Evolutionary conservation across 1,140 invertebrate genomes (phyloP).

Genomic region (Leptinotarsa defecta): DNA sequence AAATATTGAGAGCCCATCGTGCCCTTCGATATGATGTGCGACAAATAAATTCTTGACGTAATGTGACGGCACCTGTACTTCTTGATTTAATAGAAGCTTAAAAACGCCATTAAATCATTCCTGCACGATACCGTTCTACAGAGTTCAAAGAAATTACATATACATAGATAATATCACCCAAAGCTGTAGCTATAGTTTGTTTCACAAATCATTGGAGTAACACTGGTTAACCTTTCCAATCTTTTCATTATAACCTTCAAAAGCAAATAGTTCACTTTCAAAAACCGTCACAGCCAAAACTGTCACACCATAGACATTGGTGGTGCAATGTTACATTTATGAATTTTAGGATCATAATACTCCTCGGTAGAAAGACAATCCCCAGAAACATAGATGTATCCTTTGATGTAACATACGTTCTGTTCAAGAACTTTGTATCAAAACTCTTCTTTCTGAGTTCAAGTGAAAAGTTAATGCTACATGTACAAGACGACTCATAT

Average conservation of each 20-base stretch:
- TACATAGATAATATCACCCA: slow-evolving; percentile 81
- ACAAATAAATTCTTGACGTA: slow-evolving; percentile 75
- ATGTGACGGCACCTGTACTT: slow-evolving; percentile 85
- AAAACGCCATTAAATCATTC: slow-evolving; percentile 75
- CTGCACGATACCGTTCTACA: slow-evolving; percentile 81
- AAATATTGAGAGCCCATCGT: slow-evolving; percentile 88
- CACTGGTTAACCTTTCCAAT: slow-evolving; percentile 73
- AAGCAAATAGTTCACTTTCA: slow-evolving; percentile 73
- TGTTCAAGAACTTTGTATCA: slow-evolving; percentile 77
- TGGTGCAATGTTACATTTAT: slow-evolving; percentile 78
- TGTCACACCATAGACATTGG: slow-evolving; percentile 82
- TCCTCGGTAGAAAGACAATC: slow-evolving; percentile 87
- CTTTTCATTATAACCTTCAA: slow-evolving; percentile 82
- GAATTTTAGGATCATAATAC: slow-evolving; percentile 76
- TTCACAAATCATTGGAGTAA: slow-evolving; percentile 83
- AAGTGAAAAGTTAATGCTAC: slow-evolving; percentile 84
- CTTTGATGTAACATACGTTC: slow-evolving; percentile 75
- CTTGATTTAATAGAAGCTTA: slow-evolving; percentile 85
- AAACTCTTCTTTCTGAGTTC: slow-evolving; percentile 78
- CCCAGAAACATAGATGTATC: slow-evolving; percentile 89
- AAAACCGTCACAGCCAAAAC: slow-evolving; percentile 85
- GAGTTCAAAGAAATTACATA: slow-evolving; percentile 85
- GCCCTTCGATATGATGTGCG: slow-evolving; percentile 75
- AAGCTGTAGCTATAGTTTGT: slow-evolving; percentile 77
- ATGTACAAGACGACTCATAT: slow-evolving; percentile 78